Base-by-base conservation (phyloP, 1,140 invertebrate species). In the Drosophila busckii region DNA sequence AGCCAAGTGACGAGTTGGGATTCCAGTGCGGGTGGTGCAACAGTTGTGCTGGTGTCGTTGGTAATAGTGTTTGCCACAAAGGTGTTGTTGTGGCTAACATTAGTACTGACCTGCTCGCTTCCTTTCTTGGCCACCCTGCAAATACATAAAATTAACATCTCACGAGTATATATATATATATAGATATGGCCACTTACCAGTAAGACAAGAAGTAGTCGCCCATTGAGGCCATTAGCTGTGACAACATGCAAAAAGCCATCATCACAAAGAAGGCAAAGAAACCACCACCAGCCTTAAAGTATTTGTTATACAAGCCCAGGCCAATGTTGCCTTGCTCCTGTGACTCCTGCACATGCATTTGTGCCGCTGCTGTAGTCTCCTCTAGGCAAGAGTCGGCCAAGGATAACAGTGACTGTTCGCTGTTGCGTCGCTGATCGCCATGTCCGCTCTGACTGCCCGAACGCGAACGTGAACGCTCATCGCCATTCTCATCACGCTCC, bases 161-260 rank as follows among this genome's bases (percentile, higher is more conserved):
- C n/a, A 19, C 6, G 3, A 13, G 1, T 3, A 12, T 31, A 6
- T 4, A 7, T 19, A 2, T 0, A n/a, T n/a, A n/a, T n/a, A 2
- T 6, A 19, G 8, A 0, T 5, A 3, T 3, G 3, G 3, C 1
- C 2, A 2, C 61, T 63, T 38, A 82, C 92, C 92, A 94, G 69
- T 89, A 92, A 1, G 91, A 89, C 0, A 93, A 85, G 71, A 92
- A 92, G 76, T 92, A 93, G 66, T 94, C 92, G 3, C 90, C 89
- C 9, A 90, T 88, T 42, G 92, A 93, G 8, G 90, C 91, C 17
- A 90, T 67, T 15, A 90, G 66, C 84, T 94, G 93, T 3, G 92
- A 89, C 0, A 91, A 35, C 10, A 82, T 46, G 55, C 76, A 82
- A 26, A 82, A 82, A 3, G 28, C 48, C 75, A 82, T 82, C 84